These are phyloP conservation scores for Pogoniulus pusillus DNA, from an alignment of 2,797 vertebrate species.

Conservation along the genomic window DNA sequence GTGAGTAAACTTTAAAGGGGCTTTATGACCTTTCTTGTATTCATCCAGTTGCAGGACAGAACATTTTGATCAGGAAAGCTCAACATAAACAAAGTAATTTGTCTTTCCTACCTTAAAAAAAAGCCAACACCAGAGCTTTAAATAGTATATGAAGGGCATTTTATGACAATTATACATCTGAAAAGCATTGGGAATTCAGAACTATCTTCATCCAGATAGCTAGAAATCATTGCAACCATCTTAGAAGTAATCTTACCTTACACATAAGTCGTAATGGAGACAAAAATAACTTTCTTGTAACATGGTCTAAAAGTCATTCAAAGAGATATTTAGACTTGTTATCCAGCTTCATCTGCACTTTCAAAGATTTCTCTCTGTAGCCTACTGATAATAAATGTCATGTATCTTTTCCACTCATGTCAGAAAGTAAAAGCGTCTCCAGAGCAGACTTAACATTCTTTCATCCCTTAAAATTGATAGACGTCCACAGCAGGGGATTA, in stretches of 20 bases:
- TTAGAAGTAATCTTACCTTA: constrained; percentile 55
- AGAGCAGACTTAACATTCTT: constrained; percentile 41
- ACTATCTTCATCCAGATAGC: constrained; percentile 23
- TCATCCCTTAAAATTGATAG: constrained; percentile 68
- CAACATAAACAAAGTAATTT: background rate
- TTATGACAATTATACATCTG: constrained; percentile 44
- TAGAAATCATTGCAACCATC: constrained; percentile 44
- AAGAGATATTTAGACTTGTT: constrained; percentile 72
- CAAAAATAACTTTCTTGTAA: constrained; percentile 58
- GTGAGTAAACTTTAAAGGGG: background rate
- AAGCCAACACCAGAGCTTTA: background rate
- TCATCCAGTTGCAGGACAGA: background rate
- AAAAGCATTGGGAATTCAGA: constrained; percentile 42
- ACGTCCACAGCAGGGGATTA: constrained; percentile 62
- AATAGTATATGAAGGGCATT: constrained; percentile 21
- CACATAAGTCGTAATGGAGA: constrained; percentile 28
- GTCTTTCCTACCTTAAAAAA: background rate
- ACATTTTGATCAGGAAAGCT: background rate
- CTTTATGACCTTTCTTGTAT: background rate
- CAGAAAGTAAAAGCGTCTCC: constrained; percentile 62
- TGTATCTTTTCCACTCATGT: constrained; percentile 57
- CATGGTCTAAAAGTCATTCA: constrained; percentile 40
- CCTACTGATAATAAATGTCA: constrained; percentile 75
- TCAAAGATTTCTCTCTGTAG: constrained; percentile 69
- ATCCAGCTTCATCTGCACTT: constrained; percentile 50